A percentile compares a stretch with the other conserved stretches of the same genome.
Evolutionary conservation across 2,113 vertebrate genomes (phyloP).

Genomic region (Neodon shergylaensis): DNA sequence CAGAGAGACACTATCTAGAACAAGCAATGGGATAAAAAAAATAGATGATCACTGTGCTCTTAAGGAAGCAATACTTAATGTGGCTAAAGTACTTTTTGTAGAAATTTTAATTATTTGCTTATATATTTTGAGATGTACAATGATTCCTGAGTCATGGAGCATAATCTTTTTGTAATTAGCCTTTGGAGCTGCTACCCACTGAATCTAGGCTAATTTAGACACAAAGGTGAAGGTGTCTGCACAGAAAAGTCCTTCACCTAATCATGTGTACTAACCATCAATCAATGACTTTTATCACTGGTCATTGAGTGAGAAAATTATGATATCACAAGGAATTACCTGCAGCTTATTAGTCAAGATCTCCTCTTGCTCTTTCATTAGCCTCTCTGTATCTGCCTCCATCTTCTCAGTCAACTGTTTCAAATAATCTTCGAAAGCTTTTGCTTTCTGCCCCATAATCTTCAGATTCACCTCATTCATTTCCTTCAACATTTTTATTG

Average conservation of each 20-base stretch:
- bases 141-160: neutral
- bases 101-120: neutral
- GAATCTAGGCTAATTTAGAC: neutral
- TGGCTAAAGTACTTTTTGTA: neutral
- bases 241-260: neutral
- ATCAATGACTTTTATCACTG: neutral
- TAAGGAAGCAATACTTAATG: neutral
- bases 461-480: conserved; percentile 39
- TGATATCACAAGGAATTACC: conserved; percentile 41
- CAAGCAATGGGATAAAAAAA: neutral
- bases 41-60: no score
- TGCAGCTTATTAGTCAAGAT: neutral
- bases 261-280: neutral
- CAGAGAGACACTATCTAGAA: neutral
- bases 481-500: conserved; percentile 46
- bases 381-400: neutral
- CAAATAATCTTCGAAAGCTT: conserved; percentile 49
- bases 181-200: no score
- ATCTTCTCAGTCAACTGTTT: conserved; percentile 38
- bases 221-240: neutral
- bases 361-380: neutral
- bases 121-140: neutral
- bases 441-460: conserved; percentile 50
- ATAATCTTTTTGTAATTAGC: neutral
- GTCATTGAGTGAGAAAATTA: neutral